Evolutionary conservation across 2,797 vertebrate genomes (phyloP).

Genomic region (Pangasius macronema): DNA sequence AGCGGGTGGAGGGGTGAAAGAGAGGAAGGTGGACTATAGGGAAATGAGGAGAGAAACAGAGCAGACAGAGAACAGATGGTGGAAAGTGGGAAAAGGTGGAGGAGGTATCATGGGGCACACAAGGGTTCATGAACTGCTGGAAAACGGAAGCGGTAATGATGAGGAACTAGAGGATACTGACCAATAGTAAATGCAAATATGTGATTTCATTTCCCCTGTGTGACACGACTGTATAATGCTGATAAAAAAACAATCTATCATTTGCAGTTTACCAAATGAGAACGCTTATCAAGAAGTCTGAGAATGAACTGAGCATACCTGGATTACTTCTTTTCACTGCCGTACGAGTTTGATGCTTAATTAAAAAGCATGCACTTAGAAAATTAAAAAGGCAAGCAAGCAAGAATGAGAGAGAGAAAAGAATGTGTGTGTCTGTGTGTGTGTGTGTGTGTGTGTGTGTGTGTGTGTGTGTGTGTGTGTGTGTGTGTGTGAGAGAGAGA

Average conservation of each 20-base stretch:
- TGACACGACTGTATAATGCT: not conserved
- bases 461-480: not conserved
- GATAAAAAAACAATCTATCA: constrained; percentile 3
- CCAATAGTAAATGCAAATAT: constrained; percentile 9
- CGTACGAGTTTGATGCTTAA: constrained; percentile 69
- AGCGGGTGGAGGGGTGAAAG: constrained; percentile 25
- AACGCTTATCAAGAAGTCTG: constrained; percentile 11
- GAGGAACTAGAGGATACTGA: not conserved
- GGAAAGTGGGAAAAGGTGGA: constrained; percentile 52
- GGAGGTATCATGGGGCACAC: constrained; percentile 53
- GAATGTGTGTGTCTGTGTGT: not conserved
- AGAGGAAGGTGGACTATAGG: constrained; percentile 16
- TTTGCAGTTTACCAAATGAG: not conserved
- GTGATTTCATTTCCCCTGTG: not conserved
- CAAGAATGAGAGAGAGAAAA: constrained; percentile 55
- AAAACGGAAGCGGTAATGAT: not conserved
- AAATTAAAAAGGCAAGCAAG: constrained; percentile 66
- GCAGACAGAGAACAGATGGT: constrained; percentile 58
- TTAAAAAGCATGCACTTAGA: constrained; percentile 77
- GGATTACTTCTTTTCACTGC: constrained; percentile 65
- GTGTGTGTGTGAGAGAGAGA: constrained; percentile 30
- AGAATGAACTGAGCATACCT: constrained; percentile 28
- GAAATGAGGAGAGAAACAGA: constrained; percentile 43
- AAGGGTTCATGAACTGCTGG: constrained; percentile 6
- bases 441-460: not conserved